Conservation (phyloP, 2,888 invertebrate species). For the Dasysyrphus tricinctus region DNA sequence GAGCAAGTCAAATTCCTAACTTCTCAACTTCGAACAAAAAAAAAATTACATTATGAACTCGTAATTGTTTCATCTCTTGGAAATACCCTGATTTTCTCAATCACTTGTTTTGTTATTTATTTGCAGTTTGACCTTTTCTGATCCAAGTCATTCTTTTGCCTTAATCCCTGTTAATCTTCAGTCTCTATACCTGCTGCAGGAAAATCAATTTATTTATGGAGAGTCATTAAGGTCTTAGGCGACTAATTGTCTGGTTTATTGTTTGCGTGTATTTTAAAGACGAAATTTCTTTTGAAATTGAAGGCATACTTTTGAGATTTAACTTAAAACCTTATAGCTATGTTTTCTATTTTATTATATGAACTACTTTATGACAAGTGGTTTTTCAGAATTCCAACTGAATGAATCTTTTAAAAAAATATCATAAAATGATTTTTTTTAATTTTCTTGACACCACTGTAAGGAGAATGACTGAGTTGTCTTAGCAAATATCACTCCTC, state of each 20-base stretch:
- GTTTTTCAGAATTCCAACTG: constrained; percentile 42
- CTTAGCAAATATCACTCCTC: neutral
- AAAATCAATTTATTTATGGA: constrained; percentile 43
- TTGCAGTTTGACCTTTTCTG: constrained; percentile 39
- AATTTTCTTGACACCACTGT: constrained; percentile 40
- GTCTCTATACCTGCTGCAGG: constrained; percentile 12
- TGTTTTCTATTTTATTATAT: neutral
- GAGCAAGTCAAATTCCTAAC: neutral
- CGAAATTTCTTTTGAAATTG: constrained; percentile 34
- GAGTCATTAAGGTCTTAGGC: constrained; percentile 60
- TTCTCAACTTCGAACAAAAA: neutral
- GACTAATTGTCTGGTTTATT: constrained; percentile 70
- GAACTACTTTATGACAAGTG: constrained; percentile 11
- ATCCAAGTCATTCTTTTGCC: no score
- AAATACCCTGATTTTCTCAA: constrained; percentile 59
- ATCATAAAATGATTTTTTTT: neutral
- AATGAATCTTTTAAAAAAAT: constrained; percentile 32
- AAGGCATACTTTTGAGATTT: neutral
- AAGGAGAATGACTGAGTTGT: neutral
- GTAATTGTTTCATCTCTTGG: constrained; percentile 41
- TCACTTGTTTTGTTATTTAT: constrained; percentile 34
- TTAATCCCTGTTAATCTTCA: constrained; percentile 1
- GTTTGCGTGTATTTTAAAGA: constrained; percentile 28
- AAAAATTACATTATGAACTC: neutral
- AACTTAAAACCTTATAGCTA: neutral